Conservation (phyloP, 2,113 vertebrate species). For the Enhydra lutris region DNA sequence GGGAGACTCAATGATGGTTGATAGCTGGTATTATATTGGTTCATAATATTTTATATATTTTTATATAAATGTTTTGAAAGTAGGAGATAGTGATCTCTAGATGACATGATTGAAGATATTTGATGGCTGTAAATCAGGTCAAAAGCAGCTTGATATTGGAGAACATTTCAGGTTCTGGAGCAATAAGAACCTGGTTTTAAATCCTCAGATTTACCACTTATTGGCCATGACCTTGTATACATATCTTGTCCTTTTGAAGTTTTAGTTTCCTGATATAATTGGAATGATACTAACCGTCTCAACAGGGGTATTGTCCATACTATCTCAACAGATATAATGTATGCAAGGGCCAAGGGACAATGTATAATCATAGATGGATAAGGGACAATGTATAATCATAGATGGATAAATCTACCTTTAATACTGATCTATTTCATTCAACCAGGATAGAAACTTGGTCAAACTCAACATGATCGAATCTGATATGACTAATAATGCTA, state of each 20-base stretch:
- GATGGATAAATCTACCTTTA: not conserved
- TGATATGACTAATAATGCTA: not conserved
- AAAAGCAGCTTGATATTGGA: not conserved
- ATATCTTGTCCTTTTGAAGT: conserved; percentile 8
- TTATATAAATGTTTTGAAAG: conserved; percentile 15
- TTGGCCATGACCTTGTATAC: not conserved
- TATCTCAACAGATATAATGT: not conserved
- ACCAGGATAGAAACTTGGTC: not conserved
- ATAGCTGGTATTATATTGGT: not conserved
- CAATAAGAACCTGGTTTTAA: not conserved
- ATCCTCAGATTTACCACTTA: not conserved
- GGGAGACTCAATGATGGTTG: not conserved
- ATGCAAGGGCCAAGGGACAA: not conserved
- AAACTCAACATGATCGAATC: not conserved
- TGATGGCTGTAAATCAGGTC: not conserved
- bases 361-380: not conserved
- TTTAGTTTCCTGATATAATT: not conserved
- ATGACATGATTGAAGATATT: not conserved
- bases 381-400: not conserved
- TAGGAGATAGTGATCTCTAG: not conserved
- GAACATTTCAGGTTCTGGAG: not conserved
- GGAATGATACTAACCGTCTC: not conserved
- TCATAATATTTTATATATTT: conserved; percentile 7
- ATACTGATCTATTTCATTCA: not conserved
- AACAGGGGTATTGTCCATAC: not conserved